Conservation (phyloP, 2,888 invertebrate species). For the Epistrophe eligans region DNA sequence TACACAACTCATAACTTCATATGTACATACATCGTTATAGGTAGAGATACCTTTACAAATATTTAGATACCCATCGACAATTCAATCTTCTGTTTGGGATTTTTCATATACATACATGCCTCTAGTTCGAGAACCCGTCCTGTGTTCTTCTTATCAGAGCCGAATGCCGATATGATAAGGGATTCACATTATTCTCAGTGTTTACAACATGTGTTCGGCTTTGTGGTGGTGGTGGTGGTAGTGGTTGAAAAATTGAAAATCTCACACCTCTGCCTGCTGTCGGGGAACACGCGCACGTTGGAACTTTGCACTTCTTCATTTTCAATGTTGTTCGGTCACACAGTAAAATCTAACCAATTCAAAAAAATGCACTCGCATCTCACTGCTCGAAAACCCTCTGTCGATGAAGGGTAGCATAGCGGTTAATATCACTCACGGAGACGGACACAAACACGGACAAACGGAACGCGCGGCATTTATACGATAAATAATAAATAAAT, state of each 20-base stretch:
- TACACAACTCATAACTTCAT: neutral
- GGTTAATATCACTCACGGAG: conserved; percentile 21
- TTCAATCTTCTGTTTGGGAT: neutral
- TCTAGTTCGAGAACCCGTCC: conserved; percentile 11
- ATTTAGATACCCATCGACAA: conserved; percentile 9
- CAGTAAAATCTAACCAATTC: conserved; percentile 41
- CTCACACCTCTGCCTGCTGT: conserved; percentile 19
- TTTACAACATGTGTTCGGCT: conserved; percentile 23
- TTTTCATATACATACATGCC: too few relatives aligned
- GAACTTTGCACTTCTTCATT: conserved; percentile 12
- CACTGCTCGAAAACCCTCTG: conserved; percentile 46
- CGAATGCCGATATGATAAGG: conserved; percentile 34
- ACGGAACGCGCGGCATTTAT: conserved; percentile 22
- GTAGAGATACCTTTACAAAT: conserved; percentile 37
- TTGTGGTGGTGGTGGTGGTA: neutral
- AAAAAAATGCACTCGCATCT: conserved; percentile 42
- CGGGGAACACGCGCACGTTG: conserved; percentile 38
- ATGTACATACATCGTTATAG: neutral
- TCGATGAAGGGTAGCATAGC: conserved; percentile 37
- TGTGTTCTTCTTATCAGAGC: conserved; percentile 24
- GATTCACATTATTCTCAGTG: conserved; percentile 16
- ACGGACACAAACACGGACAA: conserved; percentile 15
- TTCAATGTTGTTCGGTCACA: neutral
- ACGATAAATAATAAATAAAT: conserved; percentile 41
- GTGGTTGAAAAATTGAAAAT: conserved; percentile 20